These are phyloP conservation scores for Ovis canadensis DNA, from an alignment of 2,113 vertebrate species.

Conservation along the genomic window DNA sequence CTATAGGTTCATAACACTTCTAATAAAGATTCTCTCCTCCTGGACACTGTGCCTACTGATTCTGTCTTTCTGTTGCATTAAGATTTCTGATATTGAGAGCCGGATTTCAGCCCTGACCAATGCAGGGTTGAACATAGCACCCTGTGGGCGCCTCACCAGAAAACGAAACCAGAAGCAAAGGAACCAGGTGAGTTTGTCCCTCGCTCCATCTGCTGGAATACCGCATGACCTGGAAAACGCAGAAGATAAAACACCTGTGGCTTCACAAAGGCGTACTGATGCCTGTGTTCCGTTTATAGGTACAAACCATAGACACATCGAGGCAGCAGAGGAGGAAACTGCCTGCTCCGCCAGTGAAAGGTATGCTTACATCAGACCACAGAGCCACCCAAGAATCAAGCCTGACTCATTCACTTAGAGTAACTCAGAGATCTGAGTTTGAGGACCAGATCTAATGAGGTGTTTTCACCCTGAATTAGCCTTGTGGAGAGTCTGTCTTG, in stretches of 20 bases:
- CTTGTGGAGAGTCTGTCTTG: background rate
- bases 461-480: background rate
- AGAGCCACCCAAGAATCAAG: background rate
- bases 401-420: background rate
- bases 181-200: slow-evolving; percentile 76
- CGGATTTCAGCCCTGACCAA: slow-evolving; percentile 95
- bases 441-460: background rate
- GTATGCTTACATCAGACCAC: slow-evolving; percentile 67
- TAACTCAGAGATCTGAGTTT: background rate
- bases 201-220: background rate
- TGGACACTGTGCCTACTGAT: background rate
- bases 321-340: slow-evolving; percentile 96
- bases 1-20: background rate
- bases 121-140: slow-evolving; percentile 93
- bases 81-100: slow-evolving; percentile 98
- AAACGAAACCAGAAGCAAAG: slow-evolving; percentile 79
- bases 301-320: slow-evolving; percentile 94
- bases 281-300: slow-evolving; percentile 77
- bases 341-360: slow-evolving; percentile 92
- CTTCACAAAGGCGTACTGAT: slow-evolving; percentile 6
- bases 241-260: background rate
- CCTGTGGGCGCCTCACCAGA: slow-evolving; percentile 87
- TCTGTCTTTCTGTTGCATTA: slow-evolving; percentile 61
- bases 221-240: slow-evolving; percentile 40
- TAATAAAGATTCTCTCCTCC: background rate